A percentile compares a stretch with the other conserved stretches of the same genome.
Conservation (phyloP, 2,888 invertebrate genomes). For the Agapetus fuscipes region DNA sequence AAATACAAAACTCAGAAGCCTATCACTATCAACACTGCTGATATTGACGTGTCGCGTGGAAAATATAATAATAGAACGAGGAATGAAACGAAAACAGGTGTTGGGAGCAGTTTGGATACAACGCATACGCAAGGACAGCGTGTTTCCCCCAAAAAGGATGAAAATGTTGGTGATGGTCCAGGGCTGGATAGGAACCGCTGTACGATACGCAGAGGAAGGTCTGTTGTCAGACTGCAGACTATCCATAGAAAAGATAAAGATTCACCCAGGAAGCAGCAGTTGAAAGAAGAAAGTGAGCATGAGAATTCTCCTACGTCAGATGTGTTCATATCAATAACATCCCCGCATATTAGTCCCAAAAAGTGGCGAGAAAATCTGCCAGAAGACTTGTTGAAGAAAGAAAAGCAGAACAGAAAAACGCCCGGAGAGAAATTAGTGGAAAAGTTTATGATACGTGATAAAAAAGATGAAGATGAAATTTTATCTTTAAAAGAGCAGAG, state of each 20-base stretch:
- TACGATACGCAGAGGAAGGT: slow-evolving; percentile 61
- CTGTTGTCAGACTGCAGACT: slow-evolving; percentile 66
- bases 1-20: slow-evolving; percentile 41
- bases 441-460: slow-evolving; percentile 60
- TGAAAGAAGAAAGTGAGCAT: slow-evolving; percentile 21
- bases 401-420: slow-evolving; percentile 49
- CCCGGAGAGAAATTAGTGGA: slow-evolving; percentile 67
- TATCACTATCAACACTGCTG: slow-evolving; percentile 71
- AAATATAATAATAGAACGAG: slow-evolving; percentile 34
- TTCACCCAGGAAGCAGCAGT: slow-evolving; percentile 35
- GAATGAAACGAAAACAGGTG: not conserved
- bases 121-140: slow-evolving; percentile 35
- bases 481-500: slow-evolving; percentile 21
- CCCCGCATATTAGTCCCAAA: slow-evolving; percentile 10
- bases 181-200: slow-evolving; percentile 31
- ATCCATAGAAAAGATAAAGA: slow-evolving; percentile 43
- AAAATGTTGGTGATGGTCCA: slow-evolving; percentile 34
- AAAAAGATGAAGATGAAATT: slow-evolving; percentile 31
- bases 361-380: slow-evolving; percentile 56
- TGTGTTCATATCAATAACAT: not conserved
- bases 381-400: slow-evolving; percentile 43
- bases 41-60: slow-evolving; percentile 72
- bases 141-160: slow-evolving; percentile 34
- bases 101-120: too few species aligned
- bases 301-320: slow-evolving; percentile 20